Conservation (phyloP, 2,113 vertebrate genomes). For the Platycercus adscitus region DNA sequence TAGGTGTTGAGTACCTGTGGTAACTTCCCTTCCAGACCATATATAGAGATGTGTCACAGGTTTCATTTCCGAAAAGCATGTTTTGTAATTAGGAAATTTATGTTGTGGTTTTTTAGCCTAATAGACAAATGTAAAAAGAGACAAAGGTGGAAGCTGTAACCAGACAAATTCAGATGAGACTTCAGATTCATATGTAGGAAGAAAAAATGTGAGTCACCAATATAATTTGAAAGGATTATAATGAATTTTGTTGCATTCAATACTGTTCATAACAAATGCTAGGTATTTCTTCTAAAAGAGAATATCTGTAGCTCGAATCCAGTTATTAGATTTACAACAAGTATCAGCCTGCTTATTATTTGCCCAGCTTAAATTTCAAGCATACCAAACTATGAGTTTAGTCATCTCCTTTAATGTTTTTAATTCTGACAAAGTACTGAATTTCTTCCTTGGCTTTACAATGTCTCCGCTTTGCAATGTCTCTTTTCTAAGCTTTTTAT, state of each 20-base stretch:
- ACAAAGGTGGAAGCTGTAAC: not conserved
- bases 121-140: not conserved
- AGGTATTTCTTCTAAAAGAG: not conserved
- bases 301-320: not conserved
- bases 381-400: not conserved
- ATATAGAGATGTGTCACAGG: not conserved
- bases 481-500: not conserved
- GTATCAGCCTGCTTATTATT: not conserved
- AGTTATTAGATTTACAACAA: not conserved
- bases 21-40: not conserved
- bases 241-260: not conserved
- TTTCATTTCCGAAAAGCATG: not conserved
- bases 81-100: not conserved
- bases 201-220: not conserved
- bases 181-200: not conserved
- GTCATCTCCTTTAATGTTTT: not conserved
- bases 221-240: not conserved
- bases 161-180: not conserved
- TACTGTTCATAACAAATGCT: not conserved
- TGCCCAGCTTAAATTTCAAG: not conserved
- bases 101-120: not conserved
- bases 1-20: not conserved
- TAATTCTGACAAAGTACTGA: not conserved
- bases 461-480: not conserved
- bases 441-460: not conserved